A percentile compares a stretch with the other conserved stretches of the same genome.
Evolutionary conservation across 2,888 invertebrate genomes (phyloP).

Genomic region (Hylaea fasciaria): DNA sequence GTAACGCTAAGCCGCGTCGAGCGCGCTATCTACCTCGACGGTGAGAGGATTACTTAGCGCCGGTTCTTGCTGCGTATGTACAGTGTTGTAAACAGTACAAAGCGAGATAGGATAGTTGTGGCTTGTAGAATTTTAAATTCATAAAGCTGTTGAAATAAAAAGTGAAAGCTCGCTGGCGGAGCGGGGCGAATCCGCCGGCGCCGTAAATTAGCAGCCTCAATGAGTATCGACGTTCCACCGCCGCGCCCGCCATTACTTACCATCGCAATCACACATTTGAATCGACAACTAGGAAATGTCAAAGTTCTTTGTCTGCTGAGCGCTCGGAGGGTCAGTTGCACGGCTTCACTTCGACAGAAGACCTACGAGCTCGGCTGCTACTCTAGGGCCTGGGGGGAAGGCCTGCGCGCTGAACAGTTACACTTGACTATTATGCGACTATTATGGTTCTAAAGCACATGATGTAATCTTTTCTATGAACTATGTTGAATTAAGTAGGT

Average conservation of each 20-base stretch:
- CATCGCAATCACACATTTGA: constrained; percentile 18
- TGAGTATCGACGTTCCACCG: constrained; percentile 27
- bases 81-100: too few species aligned
- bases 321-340: not conserved
- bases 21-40: not conserved
- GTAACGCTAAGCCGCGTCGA: constrained; percentile 4
- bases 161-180: constrained; percentile 15
- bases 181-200: not conserved
- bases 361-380: not conserved
- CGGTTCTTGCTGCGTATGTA: not conserved
- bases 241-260: constrained; percentile 23
- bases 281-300: constrained; percentile 21
- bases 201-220: constrained; percentile 18
- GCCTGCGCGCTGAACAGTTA: not conserved
- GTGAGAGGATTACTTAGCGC: not conserved
- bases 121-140: constrained; percentile 1
- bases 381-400: not conserved
- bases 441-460: too few species aligned
- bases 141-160: constrained; percentile 8
- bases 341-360: not conserved
- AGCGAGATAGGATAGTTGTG: too few species aligned
- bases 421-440: not conserved
- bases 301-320: constrained; percentile 5
- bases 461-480: too few species aligned
- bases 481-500: too few species aligned